phyloP scores from a whole-genome alignment of 2,113 vertebrate species.

The Oceanodroma tethys region DNA sequence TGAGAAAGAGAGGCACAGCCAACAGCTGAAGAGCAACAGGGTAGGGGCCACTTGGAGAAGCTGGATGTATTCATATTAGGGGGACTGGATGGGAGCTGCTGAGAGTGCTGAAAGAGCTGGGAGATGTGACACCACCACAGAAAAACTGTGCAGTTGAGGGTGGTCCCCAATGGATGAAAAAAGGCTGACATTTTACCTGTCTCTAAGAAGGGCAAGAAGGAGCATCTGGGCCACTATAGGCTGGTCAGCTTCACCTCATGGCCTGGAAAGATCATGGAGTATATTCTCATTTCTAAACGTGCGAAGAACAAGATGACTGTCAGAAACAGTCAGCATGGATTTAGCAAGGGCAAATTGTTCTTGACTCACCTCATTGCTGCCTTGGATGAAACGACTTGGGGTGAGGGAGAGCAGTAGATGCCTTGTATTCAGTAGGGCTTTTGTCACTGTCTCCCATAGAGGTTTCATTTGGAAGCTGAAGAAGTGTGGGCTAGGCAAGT shows the following conservation, averaged over 20 bases:
- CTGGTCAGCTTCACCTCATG: neutral
- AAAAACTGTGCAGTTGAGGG: neutral
- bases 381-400: neutral
- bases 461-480: neutral
- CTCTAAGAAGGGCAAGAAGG: neutral
- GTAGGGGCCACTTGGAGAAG: neutral
- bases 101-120: neutral
- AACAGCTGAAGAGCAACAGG: neutral
- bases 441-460: neutral
- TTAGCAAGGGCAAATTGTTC: neutral
- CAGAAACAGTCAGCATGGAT: neutral
- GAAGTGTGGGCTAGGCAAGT: neutral
- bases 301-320: neutral
- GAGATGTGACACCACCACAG: neutral
- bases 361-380: neutral
- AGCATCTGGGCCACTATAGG: neutral
- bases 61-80: neutral
- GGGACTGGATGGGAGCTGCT: neutral
- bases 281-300: neutral
- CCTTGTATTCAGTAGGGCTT: neutral
- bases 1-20: neutral
- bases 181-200: fast-evolving
- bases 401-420: neutral
- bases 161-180: neutral
- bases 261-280: neutral